Evolutionary conservation across 64 coral and sea anemone species (phyloP).

Genomic region (Montipora cactus): DNA sequence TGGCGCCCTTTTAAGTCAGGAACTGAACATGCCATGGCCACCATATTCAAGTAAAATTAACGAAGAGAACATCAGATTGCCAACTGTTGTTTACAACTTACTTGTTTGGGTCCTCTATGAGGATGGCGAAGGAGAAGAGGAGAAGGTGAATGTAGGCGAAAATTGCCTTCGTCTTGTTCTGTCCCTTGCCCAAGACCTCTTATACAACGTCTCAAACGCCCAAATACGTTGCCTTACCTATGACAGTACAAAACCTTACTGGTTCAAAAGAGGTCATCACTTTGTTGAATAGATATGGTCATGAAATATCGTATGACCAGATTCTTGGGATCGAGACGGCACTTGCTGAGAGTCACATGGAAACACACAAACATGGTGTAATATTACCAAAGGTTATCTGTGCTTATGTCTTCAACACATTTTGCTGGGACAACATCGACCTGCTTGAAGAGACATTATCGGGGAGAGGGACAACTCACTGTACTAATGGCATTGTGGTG

Average conservation of each 20-base stretch:
- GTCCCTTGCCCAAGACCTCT: conserved; percentile 31
- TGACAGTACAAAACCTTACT: conserved; percentile 57
- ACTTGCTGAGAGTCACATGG: conserved; percentile 46
- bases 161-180: neutral
- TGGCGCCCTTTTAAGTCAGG: conserved; percentile 28
- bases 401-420: conserved; percentile 48
- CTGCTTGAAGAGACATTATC: conserved; percentile 63
- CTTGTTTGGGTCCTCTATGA: conserved; percentile 24
- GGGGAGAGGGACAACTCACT: conserved; percentile 67
- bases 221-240: conserved; percentile 34
- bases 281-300: conserved; percentile 68
- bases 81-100: conserved; percentile 45
- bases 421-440: conserved; percentile 74
- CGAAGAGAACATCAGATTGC: conserved; percentile 20
- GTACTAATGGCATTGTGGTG: conserved; percentile 41
- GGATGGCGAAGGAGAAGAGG: no score
- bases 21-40: conserved; percentile 13
- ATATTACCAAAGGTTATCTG: conserved; percentile 21
- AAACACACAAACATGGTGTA: neutral
- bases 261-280: conserved; percentile 60
- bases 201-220: conserved; percentile 34
- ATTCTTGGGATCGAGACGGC: conserved; percentile 34
- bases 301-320: conserved; percentile 65
- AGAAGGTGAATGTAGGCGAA: no score
- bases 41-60: conserved; percentile 21